These are phyloP conservation scores for Caenorhabditis sinica DNA, from an alignment of 2,888 invertebrate genomes.

Conservation along the genomic window DNA sequence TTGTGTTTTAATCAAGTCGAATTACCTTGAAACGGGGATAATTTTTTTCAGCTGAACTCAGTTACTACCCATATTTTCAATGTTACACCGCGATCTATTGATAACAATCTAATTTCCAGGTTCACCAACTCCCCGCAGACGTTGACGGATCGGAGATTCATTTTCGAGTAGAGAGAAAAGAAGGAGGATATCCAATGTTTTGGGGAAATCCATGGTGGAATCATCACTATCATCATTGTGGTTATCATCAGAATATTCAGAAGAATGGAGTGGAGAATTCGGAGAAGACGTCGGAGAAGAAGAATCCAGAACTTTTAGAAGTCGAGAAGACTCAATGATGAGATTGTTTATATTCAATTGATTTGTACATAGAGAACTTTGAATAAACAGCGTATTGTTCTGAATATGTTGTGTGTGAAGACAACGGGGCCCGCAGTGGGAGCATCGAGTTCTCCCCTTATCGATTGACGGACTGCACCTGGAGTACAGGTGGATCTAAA, in stretches of 20 bases:
- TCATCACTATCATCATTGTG: conserved; percentile 23
- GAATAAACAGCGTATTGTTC: not conserved
- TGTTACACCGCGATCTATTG: not conserved
- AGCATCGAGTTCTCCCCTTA: too few relatives aligned
- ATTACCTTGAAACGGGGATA: too few relatives aligned
- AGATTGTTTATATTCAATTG: too few relatives aligned
- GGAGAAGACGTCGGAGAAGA: not conserved
- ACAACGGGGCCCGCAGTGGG: too few relatives aligned
- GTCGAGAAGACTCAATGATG: conserved; percentile 1
- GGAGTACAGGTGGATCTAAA: too few relatives aligned
- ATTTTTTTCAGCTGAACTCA: too few relatives aligned
- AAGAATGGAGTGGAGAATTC: not conserved
- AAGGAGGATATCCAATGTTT: conserved; percentile 33
- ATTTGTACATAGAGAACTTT: too few relatives aligned
- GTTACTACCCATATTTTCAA: not conserved
- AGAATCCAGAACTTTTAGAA: conserved; percentile 41
- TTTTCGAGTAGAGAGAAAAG: conserved; percentile 43
- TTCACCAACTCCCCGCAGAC: conserved; percentile 30
- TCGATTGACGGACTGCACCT: too few relatives aligned
- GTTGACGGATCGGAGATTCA: conserved; percentile 38
- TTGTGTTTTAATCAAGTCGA: not conserved
- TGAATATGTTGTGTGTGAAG: too few relatives aligned
- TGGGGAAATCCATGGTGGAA: conserved; percentile 42
- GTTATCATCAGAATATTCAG: not conserved
- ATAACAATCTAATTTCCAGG: conserved; percentile 12